A percentile compares a stretch with the other conserved stretches of the same genome.
These are phyloP conservation scores for Pachycephus smyrnensis DNA, from an alignment of 2,888 invertebrate genomes.

Conservation along the genomic window DNA sequence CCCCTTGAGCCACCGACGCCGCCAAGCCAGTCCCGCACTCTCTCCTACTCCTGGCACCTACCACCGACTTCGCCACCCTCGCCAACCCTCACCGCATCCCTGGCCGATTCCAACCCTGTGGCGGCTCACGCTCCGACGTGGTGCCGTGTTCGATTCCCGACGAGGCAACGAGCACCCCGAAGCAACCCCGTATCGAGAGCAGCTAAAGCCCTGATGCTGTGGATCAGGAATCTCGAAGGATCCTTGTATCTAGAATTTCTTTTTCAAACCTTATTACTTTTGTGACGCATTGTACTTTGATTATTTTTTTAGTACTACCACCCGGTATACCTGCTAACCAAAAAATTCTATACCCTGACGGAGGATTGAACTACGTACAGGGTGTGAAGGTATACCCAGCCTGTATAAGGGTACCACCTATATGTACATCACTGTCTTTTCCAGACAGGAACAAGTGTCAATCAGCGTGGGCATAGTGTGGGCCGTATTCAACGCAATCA, in stretches of 20 bases:
- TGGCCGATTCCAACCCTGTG: constrained; percentile 12
- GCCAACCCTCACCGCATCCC: constrained; percentile 2
- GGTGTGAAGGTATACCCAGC: background rate
- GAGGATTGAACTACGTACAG: background rate
- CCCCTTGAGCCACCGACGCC: background rate
- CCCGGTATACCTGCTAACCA: background rate
- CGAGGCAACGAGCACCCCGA: constrained; percentile 28
- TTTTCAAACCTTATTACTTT: background rate
- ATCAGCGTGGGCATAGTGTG: constrained; percentile 49
- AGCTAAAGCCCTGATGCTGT: background rate
- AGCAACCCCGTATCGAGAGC: constrained; percentile 1
- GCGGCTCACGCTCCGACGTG: constrained; percentile 35
- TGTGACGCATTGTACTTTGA: background rate
- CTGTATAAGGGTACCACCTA: background rate
- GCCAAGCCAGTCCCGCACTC: constrained; percentile 27
- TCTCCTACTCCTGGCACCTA: constrained; percentile 27
- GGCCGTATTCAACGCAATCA: constrained; percentile 49
- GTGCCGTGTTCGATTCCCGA: constrained; percentile 46
- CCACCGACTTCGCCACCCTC: constrained; percentile 19
- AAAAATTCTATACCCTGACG: background rate
- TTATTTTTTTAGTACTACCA: background rate
- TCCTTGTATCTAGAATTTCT: background rate
- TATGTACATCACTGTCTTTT: constrained; percentile 37
- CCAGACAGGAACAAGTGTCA: constrained; percentile 58
- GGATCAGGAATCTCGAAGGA: background rate